These are phyloP conservation scores for Campylomormyrus tamandua DNA, from an alignment of 2,113 vertebrate genomes.

Conservation along the genomic window DNA sequence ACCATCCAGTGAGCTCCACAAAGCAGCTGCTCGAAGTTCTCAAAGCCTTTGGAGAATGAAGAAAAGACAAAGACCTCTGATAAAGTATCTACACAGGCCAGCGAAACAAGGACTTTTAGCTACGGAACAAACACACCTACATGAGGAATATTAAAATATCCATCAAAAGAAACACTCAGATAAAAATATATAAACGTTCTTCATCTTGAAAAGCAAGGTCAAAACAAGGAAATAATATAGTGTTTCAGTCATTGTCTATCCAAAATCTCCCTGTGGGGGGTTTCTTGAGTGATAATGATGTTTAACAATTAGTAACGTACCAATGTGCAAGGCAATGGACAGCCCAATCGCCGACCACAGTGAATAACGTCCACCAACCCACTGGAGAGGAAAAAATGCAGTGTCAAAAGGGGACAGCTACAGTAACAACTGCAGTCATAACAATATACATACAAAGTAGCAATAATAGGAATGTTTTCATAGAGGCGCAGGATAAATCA, in stretches of 20 bases:
- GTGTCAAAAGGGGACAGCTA: neutral
- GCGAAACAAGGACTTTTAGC: neutral
- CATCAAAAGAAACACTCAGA: neutral
- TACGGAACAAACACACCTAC: neutral
- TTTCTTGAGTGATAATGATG: neutral
- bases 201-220: neutral
- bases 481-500: neutral
- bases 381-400: constrained; percentile 56
- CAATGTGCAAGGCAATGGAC: constrained; percentile 92
- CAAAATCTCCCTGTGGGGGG: neutral
- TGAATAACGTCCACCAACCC: constrained; percentile 96
- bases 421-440: neutral
- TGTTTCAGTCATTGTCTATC: neutral
- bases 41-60: constrained; percentile 51
- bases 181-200: neutral
- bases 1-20: constrained; percentile 97
- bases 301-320: constrained; percentile 50
- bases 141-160: neutral
- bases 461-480: neutral
- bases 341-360: constrained; percentile 96
- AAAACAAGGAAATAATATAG: neutral
- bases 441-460: neutral
- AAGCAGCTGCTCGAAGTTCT: constrained; percentile 84
- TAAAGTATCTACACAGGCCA: neutral
- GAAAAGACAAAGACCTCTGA: neutral